Base-by-base conservation (phyloP, 2,888 invertebrate species). In the Nephrocerus scutellatus region DNA sequence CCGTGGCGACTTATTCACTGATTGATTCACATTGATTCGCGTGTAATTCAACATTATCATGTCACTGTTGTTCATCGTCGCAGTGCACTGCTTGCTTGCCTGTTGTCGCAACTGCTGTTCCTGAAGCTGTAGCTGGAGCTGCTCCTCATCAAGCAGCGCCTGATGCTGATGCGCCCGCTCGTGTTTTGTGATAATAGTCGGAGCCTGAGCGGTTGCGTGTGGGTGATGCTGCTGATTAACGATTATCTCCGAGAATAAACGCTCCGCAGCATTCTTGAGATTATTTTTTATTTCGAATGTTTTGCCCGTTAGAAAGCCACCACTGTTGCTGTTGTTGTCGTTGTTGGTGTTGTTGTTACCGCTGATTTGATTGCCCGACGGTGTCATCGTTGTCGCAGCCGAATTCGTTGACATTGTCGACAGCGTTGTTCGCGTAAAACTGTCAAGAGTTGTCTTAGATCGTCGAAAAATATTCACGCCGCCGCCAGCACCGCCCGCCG, bases 231-330 rank as follows among this genome's bases (percentile, higher is more conserved):
- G 59, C 41, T 67, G 66, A 48, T 60, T 67, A 21, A 67, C 58
- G 39, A 63, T 63, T 25, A 65, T 65, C 52, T 67, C 67, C 9
- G 68, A 64, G 44, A 68, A 68, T 26, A 67, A 49, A 33, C 66
- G 60, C 47, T 67, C 67, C 3, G 67, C 68, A 30, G 63, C 67
- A 48, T 66, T 68, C 42, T 62, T 68, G 1, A 66, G 41, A 53
- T 67, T 66, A 39, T 66, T 66, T 50, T 66, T 67, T 4, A 66
- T 53, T 49, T 67, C 66, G 13, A 61, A 58, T 0, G 63, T 64
- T 22, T 62, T 63, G 8, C 57, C 60, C 10, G 56, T 48, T 14
- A 62, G 47, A 29, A 53, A 59, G 32, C 57, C 49, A 21, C 35
- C 43, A 15, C 31, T 40, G 15, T 26, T 32, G 22, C 52, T 44